Percentiles rank a stretch among this genome's conserved stretches.
Conservation (phyloP, 2,888 invertebrate genomes). For the Lycaena phlaeas region DNA sequence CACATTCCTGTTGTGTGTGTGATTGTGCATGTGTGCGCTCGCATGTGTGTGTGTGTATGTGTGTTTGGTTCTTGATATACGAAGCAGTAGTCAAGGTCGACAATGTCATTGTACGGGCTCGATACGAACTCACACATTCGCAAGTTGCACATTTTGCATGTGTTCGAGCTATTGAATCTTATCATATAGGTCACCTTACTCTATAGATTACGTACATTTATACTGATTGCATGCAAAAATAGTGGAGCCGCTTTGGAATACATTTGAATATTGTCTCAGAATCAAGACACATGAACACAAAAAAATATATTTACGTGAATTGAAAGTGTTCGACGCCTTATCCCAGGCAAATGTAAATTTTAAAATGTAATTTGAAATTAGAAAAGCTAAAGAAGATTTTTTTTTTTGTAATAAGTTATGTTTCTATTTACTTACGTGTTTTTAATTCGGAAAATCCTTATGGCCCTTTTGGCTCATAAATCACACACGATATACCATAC, state of each 20-base stretch:
- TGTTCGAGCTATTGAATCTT: constrained; percentile 59
- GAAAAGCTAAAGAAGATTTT: too few relatives aligned
- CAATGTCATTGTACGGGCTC: constrained; percentile 68
- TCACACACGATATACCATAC: too few relatives aligned
- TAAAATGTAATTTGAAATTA: too few relatives aligned
- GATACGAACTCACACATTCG: constrained; percentile 46
- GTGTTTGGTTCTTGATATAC: constrained; percentile 38
- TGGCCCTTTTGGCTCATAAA: too few relatives aligned
- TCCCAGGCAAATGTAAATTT: too few relatives aligned
- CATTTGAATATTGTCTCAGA: constrained; percentile 10
- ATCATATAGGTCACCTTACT: constrained; percentile 73
- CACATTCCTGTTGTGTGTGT: constrained; percentile 43
- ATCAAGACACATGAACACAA: not conserved
- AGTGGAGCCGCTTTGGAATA: not conserved
- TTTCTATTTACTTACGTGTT: too few relatives aligned
- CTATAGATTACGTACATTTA: constrained; percentile 59
- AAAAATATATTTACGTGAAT: too few relatives aligned
- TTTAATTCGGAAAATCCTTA: too few relatives aligned
- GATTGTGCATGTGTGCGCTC: too few relatives aligned
- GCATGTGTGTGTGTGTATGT: constrained; percentile 35
- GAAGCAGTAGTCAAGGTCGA: constrained; percentile 68
- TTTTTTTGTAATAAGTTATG: too few relatives aligned
- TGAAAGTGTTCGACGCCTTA: too few relatives aligned
- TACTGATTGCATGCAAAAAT: constrained; percentile 26
- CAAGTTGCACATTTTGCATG: constrained; percentile 33